Evolutionary conservation across 2,888 invertebrate species (phyloP).

Genomic region (Subacronicta megacephala): DNA sequence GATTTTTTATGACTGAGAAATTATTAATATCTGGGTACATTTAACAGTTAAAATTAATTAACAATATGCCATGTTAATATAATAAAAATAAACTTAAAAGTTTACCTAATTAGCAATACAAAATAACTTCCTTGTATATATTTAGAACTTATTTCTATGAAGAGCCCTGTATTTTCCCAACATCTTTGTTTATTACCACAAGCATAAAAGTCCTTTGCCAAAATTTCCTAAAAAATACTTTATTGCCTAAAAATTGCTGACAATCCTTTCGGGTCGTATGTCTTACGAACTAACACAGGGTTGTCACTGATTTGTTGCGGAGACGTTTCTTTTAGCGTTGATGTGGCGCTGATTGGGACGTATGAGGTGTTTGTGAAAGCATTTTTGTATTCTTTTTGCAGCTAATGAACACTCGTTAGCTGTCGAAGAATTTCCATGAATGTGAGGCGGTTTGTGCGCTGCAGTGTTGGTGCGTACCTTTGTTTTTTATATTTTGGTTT

Average conservation of each 20-base stretch:
- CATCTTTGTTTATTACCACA: too few species aligned
- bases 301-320: conserved; percentile 85
- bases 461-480: conserved; percentile 18
- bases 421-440: conserved; percentile 61
- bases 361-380: conserved; percentile 77
- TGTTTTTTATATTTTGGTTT: conserved; percentile 18
- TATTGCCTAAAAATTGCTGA: neutral
- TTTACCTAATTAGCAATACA: too few species aligned
- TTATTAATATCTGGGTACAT: too few species aligned
- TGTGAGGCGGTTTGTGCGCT: conserved; percentile 21
- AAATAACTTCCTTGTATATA: too few species aligned
- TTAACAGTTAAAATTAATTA: too few species aligned
- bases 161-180: too few species aligned
- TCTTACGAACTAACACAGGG: conserved; percentile 67
- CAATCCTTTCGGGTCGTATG: conserved; percentile 28
- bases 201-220: neutral
- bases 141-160: neutral
- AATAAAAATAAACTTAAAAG: too few species aligned
- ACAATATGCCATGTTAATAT: too few species aligned
- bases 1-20: too few species aligned
- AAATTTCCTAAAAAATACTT: neutral
- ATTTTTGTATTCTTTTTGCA: conserved; percentile 76
- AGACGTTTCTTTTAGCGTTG: conserved; percentile 85
- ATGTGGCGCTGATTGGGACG: conserved; percentile 84
- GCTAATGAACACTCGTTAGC: conserved; percentile 80